phyloP scores from a whole-genome alignment of 2,113 vertebrate species.

The Lampris megalopsis region DNA sequence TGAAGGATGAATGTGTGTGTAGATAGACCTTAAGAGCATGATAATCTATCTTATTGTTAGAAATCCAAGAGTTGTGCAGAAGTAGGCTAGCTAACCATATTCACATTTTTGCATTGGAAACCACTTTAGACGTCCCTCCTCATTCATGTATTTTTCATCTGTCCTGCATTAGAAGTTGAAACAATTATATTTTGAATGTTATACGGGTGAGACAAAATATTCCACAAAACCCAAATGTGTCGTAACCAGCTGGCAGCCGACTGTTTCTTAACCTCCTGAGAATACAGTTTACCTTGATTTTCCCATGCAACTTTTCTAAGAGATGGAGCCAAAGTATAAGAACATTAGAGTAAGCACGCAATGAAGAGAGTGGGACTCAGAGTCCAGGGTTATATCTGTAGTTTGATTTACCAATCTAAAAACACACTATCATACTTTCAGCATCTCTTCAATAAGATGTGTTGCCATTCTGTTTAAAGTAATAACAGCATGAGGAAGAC shows the following conservation, averaged over 20 bases:
- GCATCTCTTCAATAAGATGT: background rate
- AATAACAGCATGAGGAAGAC: slow-evolving; percentile 87
- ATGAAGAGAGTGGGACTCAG: background rate
- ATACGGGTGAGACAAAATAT: no score
- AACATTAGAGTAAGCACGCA: background rate
- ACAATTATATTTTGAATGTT: no score
- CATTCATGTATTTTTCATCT: no score
- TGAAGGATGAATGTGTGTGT: no score
- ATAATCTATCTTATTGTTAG: no score
- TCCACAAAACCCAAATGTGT: background rate
- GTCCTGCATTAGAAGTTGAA: no score
- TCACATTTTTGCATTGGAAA: no score
- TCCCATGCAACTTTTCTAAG: background rate
- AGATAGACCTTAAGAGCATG: no score
- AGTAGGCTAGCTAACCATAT: no score
- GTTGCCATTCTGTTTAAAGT: slow-evolving; percentile 48
- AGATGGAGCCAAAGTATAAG: background rate
- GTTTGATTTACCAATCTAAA: background rate
- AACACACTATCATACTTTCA: background rate
- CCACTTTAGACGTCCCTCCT: no score
- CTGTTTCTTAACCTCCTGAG: no score
- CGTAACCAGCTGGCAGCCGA: background rate
- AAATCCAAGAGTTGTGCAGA: no score
- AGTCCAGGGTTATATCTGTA: background rate
- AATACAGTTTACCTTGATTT: background rate